Evolutionary conservation across 2,888 invertebrate species (phyloP), one percentile per base, ranked within the genome.

Genomic region (Thysanoteuthis rhombus): DNA sequence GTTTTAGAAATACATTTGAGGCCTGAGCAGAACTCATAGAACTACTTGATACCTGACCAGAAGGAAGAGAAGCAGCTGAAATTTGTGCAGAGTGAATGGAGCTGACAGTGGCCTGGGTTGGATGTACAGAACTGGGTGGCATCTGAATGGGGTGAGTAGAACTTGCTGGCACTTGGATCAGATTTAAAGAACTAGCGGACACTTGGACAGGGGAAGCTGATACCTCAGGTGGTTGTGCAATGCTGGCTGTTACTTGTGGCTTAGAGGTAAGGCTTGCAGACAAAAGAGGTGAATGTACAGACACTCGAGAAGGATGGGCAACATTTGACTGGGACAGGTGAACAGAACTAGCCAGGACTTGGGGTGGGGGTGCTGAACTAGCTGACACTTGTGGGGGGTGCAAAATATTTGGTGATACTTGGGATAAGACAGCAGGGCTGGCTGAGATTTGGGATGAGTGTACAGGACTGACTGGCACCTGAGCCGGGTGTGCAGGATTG

Each of bases 41-140:
- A 92, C 45, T 92, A 45, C 92, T 45, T n/a, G 75, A 75, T 19
- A 92, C 92, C 42, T 92, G 92, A 45, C 42, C 45, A 32, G 92
- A 75, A 75, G 75, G 75, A 16, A 75, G 75, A n/a, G 75, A 45
- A 92, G 40, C 45, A 92, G 42, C 45, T 45, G 45, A 92, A 40
- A 92, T 40, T 19, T 92, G 92, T 12, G 42, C 92, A 3, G 45
- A 40, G 22, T 92, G 40, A 40, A 39, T 25, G 39, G 92, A 42
- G 45, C n/a, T 42, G 32, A n/a, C 36, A n/a, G 92, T 45, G 8
- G 92, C 32, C 36, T 92, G 92, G 19, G 36, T 45, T n/a, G 36
- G 92, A 28, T 92, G 42, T 32, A 45, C 45, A 92, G 92, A 92
- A 10, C 40, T 42, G 39, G 40, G 42, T 40, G 45, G 42, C 22